Percentiles rank a stretch among this genome's conserved stretches.
Conservation (phyloP, 1,140 invertebrate species). For the Antheraea pernyi region DNA sequence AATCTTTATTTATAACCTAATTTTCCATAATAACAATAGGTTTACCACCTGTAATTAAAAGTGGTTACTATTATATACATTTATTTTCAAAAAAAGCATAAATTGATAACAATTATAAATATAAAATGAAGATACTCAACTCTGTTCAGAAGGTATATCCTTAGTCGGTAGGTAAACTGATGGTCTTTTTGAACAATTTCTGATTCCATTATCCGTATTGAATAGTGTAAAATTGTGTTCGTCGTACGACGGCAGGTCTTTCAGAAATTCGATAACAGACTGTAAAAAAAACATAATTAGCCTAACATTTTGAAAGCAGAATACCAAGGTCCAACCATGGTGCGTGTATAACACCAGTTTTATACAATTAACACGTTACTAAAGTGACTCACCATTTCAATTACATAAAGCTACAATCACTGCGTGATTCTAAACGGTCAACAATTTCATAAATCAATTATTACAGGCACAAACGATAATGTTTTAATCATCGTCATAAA, state of each 20-base stretch:
- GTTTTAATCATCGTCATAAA: slow-evolving; percentile 35
- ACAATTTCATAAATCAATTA: slow-evolving; percentile 33
- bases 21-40: no score
- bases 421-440: slow-evolving; percentile 24
- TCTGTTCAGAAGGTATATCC: slow-evolving; percentile 93
- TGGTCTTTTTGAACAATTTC: slow-evolving; percentile 91
- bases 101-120: no score
- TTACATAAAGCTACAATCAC: slow-evolving; percentile 33
- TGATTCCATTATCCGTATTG: slow-evolving; percentile 91
- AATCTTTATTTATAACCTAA: no score
- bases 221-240: slow-evolving; percentile 94
- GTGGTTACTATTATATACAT: no score
- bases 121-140: slow-evolving; percentile 72
- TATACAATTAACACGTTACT: slow-evolving; percentile 4
- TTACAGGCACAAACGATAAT: slow-evolving; percentile 51
- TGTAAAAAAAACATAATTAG: slow-evolving; percentile 62
- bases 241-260: slow-evolving; percentile 93
- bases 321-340: slow-evolving; percentile 35
- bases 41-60: no score
- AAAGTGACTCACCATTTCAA: slow-evolving; percentile 52
- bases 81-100: no score
- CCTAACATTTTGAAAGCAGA: slow-evolving; percentile 15
- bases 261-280: slow-evolving; percentile 93
- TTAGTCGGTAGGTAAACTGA: slow-evolving; percentile 94
- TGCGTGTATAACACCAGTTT: slow-evolving; percentile 20